Percentiles rank a stretch among this genome's conserved stretches.
These are phyloP conservation scores for Drosophila leonis DNA, from an alignment of 2,888 invertebrate species.

Conservation along the genomic window DNA sequence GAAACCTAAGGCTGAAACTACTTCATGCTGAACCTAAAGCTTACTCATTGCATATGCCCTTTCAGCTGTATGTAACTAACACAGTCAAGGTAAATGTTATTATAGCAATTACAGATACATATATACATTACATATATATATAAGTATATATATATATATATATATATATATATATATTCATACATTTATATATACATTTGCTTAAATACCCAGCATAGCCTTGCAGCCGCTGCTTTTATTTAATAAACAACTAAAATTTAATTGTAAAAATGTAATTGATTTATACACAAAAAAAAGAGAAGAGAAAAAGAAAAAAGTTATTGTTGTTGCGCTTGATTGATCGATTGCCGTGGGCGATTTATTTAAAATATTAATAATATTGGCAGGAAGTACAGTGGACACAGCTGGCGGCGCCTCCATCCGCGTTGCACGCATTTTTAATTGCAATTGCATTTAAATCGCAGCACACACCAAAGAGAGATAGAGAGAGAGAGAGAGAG, in stretches of 20 bases:
- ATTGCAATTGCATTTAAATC: constrained; percentile 54
- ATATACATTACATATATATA: background rate
- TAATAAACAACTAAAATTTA: constrained; percentile 18
- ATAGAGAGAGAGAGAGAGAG: background rate
- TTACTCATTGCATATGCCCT: background rate
- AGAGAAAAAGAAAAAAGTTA: background rate
- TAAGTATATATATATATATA: background rate
- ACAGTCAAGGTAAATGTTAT: background rate
- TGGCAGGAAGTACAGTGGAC: constrained; percentile 13
- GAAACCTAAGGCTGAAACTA: too few species aligned
- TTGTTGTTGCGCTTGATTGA: constrained; percentile 21
- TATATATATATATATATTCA: background rate
- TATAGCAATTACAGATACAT: background rate
- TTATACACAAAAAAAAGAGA: background rate
- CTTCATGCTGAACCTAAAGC: background rate
- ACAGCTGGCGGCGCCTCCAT: constrained; percentile 20
- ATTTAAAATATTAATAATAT: constrained; percentile 34
- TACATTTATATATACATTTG: background rate
- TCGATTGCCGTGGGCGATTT: constrained; percentile 21
- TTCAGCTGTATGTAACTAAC: too few species aligned
- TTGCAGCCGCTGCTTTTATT: background rate
- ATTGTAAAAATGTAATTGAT: constrained; percentile 16
- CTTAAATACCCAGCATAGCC: background rate
- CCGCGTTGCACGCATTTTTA: constrained; percentile 13
- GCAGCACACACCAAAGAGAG: constrained; percentile 3